phyloP scores from a whole-genome alignment of 2,797 vertebrate species.

The Clangula hyemalis region DNA sequence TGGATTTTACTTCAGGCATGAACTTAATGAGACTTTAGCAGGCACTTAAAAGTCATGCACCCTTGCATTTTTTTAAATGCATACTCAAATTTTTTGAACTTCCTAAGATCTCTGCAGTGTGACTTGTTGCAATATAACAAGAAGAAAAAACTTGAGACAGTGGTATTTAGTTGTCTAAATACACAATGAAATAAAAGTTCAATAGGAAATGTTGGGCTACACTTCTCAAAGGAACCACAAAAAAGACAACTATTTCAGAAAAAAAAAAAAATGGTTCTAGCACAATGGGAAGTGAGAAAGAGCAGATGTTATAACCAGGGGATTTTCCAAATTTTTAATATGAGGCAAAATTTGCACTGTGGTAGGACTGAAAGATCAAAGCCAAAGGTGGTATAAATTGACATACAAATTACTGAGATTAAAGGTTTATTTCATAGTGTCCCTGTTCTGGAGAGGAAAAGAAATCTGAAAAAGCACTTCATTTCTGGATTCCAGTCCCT shows the following conservation, averaged over 20 bases:
- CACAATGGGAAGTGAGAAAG: constrained; percentile 51
- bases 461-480: background rate
- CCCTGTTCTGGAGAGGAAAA: background rate
- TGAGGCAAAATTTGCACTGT: background rate
- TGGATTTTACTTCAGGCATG: constrained; percentile 42
- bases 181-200: background rate
- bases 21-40: constrained; percentile 5
- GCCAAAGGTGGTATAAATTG: background rate
- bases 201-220: background rate
- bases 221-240: constrained; percentile 54
- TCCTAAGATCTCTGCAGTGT: background rate
- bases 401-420: background rate
- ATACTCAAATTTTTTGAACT: background rate
- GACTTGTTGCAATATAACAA: background rate
- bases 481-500: background rate
- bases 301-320: background rate
- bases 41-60: background rate
- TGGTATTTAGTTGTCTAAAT: background rate
- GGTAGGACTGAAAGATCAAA: constrained; percentile 30
- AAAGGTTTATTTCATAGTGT: background rate
- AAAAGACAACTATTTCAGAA: constrained; percentile 13
- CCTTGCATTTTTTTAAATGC: background rate
- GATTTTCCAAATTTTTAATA: constrained; percentile 56
- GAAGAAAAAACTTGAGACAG: background rate
- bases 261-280: background rate